Evolutionary conservation across 2,797 vertebrate genomes (phyloP).

Genomic region (Epinephelus awoara): DNA sequence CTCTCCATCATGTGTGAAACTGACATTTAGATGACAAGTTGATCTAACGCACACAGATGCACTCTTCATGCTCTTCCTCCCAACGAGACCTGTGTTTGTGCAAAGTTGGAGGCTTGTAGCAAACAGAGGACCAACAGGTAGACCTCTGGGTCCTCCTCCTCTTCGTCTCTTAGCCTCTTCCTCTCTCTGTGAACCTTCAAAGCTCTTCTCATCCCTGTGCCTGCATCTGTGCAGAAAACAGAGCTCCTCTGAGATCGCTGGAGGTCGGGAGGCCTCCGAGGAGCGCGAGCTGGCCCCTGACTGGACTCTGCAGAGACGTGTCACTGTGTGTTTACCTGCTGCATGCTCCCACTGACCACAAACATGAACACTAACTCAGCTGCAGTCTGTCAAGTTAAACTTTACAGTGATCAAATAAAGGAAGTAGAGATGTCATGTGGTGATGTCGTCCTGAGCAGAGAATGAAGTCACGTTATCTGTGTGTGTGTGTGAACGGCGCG

Average conservation of each 20-base stretch:
- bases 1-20: background rate
- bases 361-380: background rate
- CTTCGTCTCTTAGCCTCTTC: constrained; percentile 19
- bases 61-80: constrained; percentile 4
- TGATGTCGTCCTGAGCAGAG: no score
- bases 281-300: background rate
- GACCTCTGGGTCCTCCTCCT: constrained; percentile 22
- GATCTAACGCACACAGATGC: background rate
- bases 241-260: constrained; percentile 34
- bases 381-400: background rate
- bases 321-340: background rate
- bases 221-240: constrained; percentile 29
- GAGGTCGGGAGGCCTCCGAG: background rate
- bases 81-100: constrained; percentile 1
- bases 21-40: constrained; percentile 23
- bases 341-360: background rate
- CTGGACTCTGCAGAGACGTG: background rate
- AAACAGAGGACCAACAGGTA: constrained; percentile 31
- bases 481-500: no score
- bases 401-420: no score
- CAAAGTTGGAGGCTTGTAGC: constrained; percentile 25
- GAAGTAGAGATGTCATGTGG: no score
- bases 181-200: constrained; percentile 34
- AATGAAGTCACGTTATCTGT: no score
- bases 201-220: constrained; percentile 20